Base-by-base conservation (phyloP, 2,113 vertebrate species). In the Benitochromis conjunctus region DNA sequence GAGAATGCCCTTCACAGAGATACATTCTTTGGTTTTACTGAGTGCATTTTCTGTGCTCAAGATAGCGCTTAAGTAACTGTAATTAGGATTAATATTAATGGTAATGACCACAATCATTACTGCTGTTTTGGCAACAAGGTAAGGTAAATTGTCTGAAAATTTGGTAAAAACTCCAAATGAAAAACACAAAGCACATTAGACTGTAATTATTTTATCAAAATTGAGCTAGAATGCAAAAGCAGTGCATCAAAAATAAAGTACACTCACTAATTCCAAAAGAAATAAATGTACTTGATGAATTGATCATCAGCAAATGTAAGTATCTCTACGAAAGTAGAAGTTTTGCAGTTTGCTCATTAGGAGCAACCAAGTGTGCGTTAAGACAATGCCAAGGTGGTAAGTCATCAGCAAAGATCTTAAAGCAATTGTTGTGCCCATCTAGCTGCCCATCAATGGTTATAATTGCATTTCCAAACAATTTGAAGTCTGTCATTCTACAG, bases 1-100 rank as follows among this genome's bases (percentile, higher is more conserved):
- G 60, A 86, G 57, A 81, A 81, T 51, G 57, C 26, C 77, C 76
- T 83, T 89, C 74, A 84, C 69, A 64, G 31, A 80, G 81, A 76
- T 6, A 31, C 29, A 74, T 80, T 16, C 62, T 89, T 84, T 55
- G 43, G 29, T 51, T 82, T 79, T 55, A 36, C 19, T 51, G 19
- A 2, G 4, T 21, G 26, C 38, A 16, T 55, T 66, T 51, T 86
- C 31, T 60, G 31, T 76, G 24, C 57, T 86, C 5, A 60, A 48
- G 16, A 14, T 58, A 31, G 46, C 31, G 60, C 9, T 48, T 79
- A 36, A 56, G 7, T 54, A 8, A 21, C 18, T 58, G 34, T 69
- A 74, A 74, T 53, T 46, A 8, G 21, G 64, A 56, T 82, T 79
- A 18, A 60, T 81, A 76, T 84, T 26, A 38, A 69, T 60, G 6